Percentiles rank a stretch among this genome's conserved stretches.
These are phyloP conservation scores for Drosophila miranda DNA, from an alignment of 1,140 invertebrate genomes.

Conservation along the genomic window DNA sequence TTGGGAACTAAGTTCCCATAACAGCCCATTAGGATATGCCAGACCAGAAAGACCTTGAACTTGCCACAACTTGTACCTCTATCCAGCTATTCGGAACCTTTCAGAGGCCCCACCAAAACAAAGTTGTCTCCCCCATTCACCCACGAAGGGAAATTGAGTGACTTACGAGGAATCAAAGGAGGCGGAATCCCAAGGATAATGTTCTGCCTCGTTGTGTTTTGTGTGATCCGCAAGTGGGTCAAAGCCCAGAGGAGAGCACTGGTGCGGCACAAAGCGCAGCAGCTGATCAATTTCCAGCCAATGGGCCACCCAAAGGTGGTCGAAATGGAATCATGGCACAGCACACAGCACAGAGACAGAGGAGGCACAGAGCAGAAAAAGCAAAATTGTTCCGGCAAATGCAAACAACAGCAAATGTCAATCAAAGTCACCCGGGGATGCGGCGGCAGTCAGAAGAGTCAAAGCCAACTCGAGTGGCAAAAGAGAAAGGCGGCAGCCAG, in stretches of 20 bases:
- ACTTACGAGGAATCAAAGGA: constrained; percentile 38
- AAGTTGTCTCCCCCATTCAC: not conserved
- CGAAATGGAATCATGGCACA: constrained; percentile 41
- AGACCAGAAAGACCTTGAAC: constrained; percentile 61
- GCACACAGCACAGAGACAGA: constrained; percentile 4
- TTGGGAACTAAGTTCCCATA: not conserved
- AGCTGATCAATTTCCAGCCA: constrained; percentile 57
- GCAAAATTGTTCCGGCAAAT: constrained; percentile 66
- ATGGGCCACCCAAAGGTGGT: constrained; percentile 58
- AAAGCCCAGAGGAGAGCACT: constrained; percentile 32
- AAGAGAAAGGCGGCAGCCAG: constrained; percentile 63
- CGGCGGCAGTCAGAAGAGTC: constrained; percentile 14
- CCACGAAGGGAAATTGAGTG: constrained; percentile 51
- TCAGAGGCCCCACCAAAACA: constrained; percentile 2
- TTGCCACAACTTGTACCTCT: constrained; percentile 35
- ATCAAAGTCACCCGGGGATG: constrained; percentile 73
- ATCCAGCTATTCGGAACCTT: not conserved
- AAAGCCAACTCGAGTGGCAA: constrained; percentile 63
- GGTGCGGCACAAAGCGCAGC: constrained; percentile 3
- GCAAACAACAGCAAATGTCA: constrained; percentile 74
- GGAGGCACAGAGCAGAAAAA: constrained; percentile 20
- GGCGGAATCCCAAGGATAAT: constrained; percentile 32
- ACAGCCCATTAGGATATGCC: not conserved
- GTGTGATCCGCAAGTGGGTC: constrained; percentile 49
- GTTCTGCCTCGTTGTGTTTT: not conserved